Evolutionary conservation across 2,113 vertebrate genomes (phyloP), one percentile per base, ranked within the genome.

Genomic region (Marcusenius ussheri): DNA sequence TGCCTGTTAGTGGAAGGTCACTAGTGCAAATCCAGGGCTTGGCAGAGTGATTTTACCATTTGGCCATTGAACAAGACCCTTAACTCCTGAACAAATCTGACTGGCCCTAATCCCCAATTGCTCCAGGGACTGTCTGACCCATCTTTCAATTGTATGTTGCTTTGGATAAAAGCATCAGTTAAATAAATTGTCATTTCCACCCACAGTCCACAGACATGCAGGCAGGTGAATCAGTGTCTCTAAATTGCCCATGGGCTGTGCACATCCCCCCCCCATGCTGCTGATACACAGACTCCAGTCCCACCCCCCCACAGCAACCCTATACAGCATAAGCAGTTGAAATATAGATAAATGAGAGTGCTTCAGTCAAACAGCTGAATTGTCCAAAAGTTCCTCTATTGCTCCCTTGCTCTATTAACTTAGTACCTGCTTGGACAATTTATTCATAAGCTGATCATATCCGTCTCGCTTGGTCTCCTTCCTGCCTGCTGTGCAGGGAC

Each of bases 391-490:
- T 80, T 80, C 35, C 15, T 80, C 74, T 42, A 19, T 80, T 80
- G 35, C 74, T 42, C 62, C 10, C 62, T 31, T 31, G 62, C 62
- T 31, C 27, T 70, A 70, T 70, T 39, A 80, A 80, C 74, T 80
- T 80, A 39, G 15, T 80, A 80, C 35, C 35, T 80, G 74, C 74
- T 42, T 13, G 15, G 74, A 42, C 35, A 42, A 39, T 80, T 80
- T 80, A 80, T 80, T 80, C 74, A 80, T 35, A 80, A 39, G 74
- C 74, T 80, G 31, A 35, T 80, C 74, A 80, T 80, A 80, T 80
- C 31, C 1, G 35, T 80, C 35, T 80, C 74, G 35, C 31, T 80
- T 39, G 11, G 74, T 42, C 35, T 80, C 31, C 74, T 80, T 80
- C 35, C 74, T 39, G 1, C 27, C 70, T 35, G 70, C 70, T 74